Percentiles rank a stretch among this genome's conserved stretches.
Conservation (phyloP, 1,140 invertebrate genomes). For the Cotesia glomerata region DNA sequence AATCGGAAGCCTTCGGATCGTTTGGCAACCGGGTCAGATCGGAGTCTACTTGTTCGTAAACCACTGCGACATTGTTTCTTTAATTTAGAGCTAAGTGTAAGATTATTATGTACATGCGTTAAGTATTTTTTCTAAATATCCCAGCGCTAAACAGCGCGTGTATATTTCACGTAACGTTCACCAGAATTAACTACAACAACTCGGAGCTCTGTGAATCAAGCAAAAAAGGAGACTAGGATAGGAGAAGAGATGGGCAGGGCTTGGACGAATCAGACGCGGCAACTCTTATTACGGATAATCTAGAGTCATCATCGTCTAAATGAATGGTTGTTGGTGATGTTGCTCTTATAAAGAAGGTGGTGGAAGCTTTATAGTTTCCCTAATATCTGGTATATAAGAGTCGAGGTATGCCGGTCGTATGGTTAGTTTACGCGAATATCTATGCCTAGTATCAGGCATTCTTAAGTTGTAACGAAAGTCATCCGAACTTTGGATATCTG, state of each 20-base stretch:
- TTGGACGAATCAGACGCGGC: conserved; percentile 43
- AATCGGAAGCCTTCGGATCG: conserved; percentile 33
- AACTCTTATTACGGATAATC: conserved; percentile 29
- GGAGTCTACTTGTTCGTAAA: conserved; percentile 50
- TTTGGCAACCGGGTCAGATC: conserved; percentile 60
- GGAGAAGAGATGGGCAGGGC: neutral
- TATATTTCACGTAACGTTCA: conserved; percentile 10
- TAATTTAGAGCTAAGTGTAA: too few relatives aligned
- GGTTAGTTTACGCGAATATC: conserved; percentile 43
- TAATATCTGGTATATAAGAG: conserved; percentile 48
- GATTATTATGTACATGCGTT: too few relatives aligned
- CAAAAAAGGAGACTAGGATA: too few relatives aligned
- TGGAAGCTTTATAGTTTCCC: neutral
- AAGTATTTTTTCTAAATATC: too few relatives aligned
- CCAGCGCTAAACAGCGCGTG: conserved; percentile 62
- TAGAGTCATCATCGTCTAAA: neutral
- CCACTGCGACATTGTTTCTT: conserved; percentile 58
- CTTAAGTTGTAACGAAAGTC: too few relatives aligned
- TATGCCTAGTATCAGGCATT: neutral
- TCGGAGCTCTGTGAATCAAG: too few relatives aligned
- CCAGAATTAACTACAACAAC: too few relatives aligned
- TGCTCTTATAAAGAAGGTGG: neutral
- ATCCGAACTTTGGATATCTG: too few relatives aligned
- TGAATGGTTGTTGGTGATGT: neutral
- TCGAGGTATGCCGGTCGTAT: conserved; percentile 37